Evolutionary conservation across 37 sponge, comb jelly and placozoan species (phyloP).

Genomic region (Beroe ovata): DNA sequence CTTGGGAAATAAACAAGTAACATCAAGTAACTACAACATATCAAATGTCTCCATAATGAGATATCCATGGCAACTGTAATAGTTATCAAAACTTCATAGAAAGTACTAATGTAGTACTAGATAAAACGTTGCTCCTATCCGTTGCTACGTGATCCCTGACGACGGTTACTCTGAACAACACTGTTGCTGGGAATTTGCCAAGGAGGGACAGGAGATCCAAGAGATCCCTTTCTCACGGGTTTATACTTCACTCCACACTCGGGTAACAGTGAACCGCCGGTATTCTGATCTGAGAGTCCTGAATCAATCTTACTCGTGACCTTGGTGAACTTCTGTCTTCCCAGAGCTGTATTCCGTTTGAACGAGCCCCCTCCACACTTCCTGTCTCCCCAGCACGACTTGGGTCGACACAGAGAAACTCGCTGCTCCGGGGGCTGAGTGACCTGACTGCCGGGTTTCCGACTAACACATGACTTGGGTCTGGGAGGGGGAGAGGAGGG

Average conservation of each 20-base stretch:
- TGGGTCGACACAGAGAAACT: background rate
- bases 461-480: slow-evolving; percentile 11
- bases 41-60: no score
- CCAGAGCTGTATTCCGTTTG: background rate
- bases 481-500: background rate
- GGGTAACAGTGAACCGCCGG: background rate
- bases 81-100: no score
- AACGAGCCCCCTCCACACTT: background rate
- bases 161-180: background rate
- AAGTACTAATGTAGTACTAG: background rate
- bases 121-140: background rate
- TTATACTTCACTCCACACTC: background rate
- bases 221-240: background rate
- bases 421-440: background rate
- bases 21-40: no score
- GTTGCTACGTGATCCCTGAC: background rate
- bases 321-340: background rate
- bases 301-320: slow-evolving; percentile 37
- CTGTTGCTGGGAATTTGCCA: background rate
- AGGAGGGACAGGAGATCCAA: background rate
- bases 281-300: background rate
- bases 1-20: no score
- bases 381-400: slow-evolving; percentile 51
- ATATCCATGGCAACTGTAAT: no score
- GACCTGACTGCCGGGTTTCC: background rate